Conservation (phyloP, 2,797 vertebrate genomes). For the Lagodon rhomboides region DNA sequence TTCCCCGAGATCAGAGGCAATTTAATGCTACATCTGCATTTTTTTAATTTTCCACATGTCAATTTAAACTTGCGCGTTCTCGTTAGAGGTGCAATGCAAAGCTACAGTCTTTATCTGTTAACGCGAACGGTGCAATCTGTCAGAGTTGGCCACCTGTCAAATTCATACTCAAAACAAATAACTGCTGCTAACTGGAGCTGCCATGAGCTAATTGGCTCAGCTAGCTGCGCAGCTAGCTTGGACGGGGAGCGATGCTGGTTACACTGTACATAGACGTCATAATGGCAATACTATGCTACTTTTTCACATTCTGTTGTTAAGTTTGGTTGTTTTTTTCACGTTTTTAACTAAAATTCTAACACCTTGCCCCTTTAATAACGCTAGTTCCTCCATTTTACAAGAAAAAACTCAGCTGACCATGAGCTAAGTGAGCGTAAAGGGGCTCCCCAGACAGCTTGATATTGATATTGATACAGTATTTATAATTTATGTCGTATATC, state of each 20-base stretch:
- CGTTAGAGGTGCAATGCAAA: background rate
- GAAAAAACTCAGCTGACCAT: background rate
- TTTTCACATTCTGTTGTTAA: too few species aligned
- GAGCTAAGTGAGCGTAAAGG: background rate
- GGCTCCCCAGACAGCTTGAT: background rate
- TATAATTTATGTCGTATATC: conserved; percentile 1
- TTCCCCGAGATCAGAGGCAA: conserved; percentile 5
- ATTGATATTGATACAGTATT: background rate
- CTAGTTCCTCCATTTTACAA: background rate
- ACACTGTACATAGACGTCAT: too few species aligned
- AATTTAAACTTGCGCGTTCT: background rate
- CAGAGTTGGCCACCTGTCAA: too few species aligned
- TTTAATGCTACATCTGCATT: background rate
- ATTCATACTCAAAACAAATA: too few species aligned
- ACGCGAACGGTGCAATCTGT: background rate
- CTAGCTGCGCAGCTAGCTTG: too few species aligned
- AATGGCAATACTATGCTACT: too few species aligned
- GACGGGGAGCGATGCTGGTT: too few species aligned
- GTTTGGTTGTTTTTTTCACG: too few species aligned
- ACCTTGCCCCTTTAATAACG: too few species aligned
- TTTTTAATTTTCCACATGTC: background rate
- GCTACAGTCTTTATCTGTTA: background rate
- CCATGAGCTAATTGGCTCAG: too few species aligned
- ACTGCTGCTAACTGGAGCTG: too few species aligned
- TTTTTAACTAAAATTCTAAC: too few species aligned